Conservation (phyloP, 2,888 invertebrate genomes). For the Pammene fasciana region DNA sequence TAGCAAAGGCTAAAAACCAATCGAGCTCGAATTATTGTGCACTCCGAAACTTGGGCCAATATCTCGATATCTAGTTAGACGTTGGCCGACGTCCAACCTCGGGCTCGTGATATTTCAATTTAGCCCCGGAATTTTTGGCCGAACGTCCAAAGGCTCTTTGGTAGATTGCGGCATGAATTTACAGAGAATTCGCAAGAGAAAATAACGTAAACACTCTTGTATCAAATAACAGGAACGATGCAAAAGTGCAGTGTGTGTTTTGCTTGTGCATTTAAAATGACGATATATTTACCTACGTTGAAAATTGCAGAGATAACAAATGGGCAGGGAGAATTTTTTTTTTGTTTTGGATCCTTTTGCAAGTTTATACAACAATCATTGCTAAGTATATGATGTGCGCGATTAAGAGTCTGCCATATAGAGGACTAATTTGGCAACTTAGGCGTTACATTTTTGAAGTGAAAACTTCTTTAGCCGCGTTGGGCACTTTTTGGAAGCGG, state of each 20-base stretch:
- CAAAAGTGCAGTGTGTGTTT: not conserved
- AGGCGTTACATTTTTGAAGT: too few species aligned
- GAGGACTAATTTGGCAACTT: too few species aligned
- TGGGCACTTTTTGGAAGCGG: too few species aligned
- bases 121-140: slow-evolving; percentile 21
- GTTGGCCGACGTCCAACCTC: slow-evolving; percentile 24
- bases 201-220: not conserved
- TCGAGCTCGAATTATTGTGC: slow-evolving; percentile 25
- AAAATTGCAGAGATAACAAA: too few species aligned
- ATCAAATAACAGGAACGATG: not conserved
- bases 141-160: slow-evolving; percentile 23
- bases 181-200: slow-evolving; percentile 6
- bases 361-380: too few species aligned
- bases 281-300: too few species aligned
- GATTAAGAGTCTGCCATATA: too few species aligned
- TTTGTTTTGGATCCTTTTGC: too few species aligned
- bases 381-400: too few species aligned
- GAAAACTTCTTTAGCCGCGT: too few species aligned
- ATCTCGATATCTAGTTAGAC: slow-evolving; percentile 27
- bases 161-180: slow-evolving; percentile 5
- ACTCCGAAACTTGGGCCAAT: slow-evolving; percentile 18
- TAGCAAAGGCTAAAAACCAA: slow-evolving; percentile 13
- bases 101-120: slow-evolving; percentile 34
- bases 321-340: too few species aligned
- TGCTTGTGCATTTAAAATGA: not conserved